A percentile compares a stretch with the other conserved stretches of the same genome.
These are phyloP conservation scores for Tiliacea aurago DNA, from an alignment of 2,888 invertebrate genomes.

Conservation along the genomic window DNA sequence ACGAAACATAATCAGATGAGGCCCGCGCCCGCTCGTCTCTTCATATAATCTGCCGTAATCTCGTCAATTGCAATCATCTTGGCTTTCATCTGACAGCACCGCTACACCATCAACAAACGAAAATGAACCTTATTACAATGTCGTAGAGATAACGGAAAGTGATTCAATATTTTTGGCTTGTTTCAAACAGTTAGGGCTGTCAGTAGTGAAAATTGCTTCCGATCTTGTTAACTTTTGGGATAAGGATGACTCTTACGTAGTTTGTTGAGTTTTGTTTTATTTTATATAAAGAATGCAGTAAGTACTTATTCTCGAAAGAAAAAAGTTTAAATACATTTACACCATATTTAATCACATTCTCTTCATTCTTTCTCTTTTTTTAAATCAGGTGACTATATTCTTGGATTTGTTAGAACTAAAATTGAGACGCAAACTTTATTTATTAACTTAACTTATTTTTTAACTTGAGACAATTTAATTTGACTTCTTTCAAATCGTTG, in stretches of 20 bases:
- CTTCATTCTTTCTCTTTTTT: not conserved
- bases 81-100: constrained; percentile 58
- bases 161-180: constrained; percentile 44
- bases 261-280: constrained; percentile 5
- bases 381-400: not conserved
- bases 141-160: constrained; percentile 33
- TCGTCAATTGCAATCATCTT: constrained; percentile 73
- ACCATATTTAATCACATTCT: not conserved
- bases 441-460: not conserved
- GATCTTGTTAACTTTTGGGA: constrained; percentile 75
- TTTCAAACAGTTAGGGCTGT: constrained; percentile 71
- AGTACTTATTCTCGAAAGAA: not conserved
- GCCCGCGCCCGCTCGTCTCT: constrained; percentile 62
- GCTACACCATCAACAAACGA: constrained; percentile 25
- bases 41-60: constrained; percentile 75
- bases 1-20: constrained; percentile 76
- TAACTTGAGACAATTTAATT: not conserved
- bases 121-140: constrained; percentile 57
- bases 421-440: not conserved
- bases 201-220: constrained; percentile 77
- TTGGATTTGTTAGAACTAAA: not conserved
- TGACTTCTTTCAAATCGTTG: not conserved
- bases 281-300: not conserved
- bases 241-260: constrained; percentile 63
- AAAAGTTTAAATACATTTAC: not conserved